These are phyloP conservation scores for Paedocypris micromegethes DNA, from an alignment of 2,797 vertebrate genomes.

Conservation along the genomic window DNA sequence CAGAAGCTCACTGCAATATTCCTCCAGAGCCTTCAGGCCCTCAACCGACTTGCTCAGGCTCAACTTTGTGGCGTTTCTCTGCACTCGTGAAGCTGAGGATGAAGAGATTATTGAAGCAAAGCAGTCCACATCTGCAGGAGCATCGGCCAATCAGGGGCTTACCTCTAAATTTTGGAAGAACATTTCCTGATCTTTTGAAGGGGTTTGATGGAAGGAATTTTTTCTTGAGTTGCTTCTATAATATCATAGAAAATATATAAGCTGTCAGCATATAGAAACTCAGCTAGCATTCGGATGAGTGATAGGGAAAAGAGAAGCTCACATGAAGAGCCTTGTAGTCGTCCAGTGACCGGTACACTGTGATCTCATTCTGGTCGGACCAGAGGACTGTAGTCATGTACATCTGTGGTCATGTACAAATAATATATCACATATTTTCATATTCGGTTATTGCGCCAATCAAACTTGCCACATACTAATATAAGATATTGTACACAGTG, in stretches of 20 bases:
- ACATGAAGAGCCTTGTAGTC: slow-evolving; percentile 69
- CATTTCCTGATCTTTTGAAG: slow-evolving; percentile 54
- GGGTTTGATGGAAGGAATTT: slow-evolving; percentile 51
- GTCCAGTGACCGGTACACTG: slow-evolving; percentile 63
- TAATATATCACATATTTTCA: not conserved
- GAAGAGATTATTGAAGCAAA: not conserved
- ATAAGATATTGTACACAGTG: too few relatives aligned
- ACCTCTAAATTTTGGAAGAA: slow-evolving; percentile 68
- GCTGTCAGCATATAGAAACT: not conserved
- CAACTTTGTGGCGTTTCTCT: slow-evolving; percentile 35
- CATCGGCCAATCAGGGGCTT: not conserved
- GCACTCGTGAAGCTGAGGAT: slow-evolving; percentile 48
- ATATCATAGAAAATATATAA: not conserved
- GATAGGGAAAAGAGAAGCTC: slow-evolving; percentile 42
- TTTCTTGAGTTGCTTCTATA: slow-evolving; percentile 67
- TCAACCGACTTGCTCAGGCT: slow-evolving; percentile 56
- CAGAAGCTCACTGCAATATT: slow-evolving; percentile 72
- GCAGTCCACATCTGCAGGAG: not conserved
- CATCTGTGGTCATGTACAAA: slow-evolving; percentile 52
- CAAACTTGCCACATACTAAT: too few relatives aligned
- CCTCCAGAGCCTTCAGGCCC: slow-evolving; percentile 70
- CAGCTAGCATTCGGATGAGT: not conserved
- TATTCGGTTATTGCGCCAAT: not conserved
- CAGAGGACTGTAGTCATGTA: slow-evolving; percentile 68
- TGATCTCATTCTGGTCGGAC: slow-evolving; percentile 68